These are phyloP conservation scores for Conops quadrifasciatus DNA, from an alignment of 2,888 invertebrate species.

Conservation along the genomic window DNA sequence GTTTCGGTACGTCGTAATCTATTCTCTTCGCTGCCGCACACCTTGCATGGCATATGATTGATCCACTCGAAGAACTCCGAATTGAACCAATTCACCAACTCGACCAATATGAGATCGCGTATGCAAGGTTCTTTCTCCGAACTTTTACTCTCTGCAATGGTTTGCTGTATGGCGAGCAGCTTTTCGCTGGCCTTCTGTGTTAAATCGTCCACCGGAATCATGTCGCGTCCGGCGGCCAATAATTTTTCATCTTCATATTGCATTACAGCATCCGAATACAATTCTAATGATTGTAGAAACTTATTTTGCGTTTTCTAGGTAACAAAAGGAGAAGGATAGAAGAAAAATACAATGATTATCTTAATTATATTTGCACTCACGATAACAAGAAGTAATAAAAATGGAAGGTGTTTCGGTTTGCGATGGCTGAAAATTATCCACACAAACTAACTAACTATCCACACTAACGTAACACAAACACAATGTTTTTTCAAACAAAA, in stretches of 20 bases:
- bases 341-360: neutral
- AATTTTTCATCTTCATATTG: slow-evolving; percentile 76
- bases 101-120: slow-evolving; percentile 79
- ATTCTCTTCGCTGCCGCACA: slow-evolving; percentile 71
- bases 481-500: no score
- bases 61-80: slow-evolving; percentile 92
- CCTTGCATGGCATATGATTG: slow-evolving; percentile 77
- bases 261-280: slow-evolving; percentile 70
- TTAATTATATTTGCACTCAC: no score
- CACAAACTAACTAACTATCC: no score
- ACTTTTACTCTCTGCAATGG: slow-evolving; percentile 65
- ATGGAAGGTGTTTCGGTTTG: neutral
- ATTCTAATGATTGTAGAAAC: slow-evolving; percentile 64
- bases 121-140: slow-evolving; percentile 67
- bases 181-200: slow-evolving; percentile 72
- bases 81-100: slow-evolving; percentile 92
- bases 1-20: slow-evolving; percentile 62
- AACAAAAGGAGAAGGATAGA: slow-evolving; percentile 39
- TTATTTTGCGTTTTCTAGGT: slow-evolving; percentile 58
- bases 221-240: slow-evolving; percentile 71
- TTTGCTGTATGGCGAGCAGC: slow-evolving; percentile 71
- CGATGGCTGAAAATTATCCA: no score
- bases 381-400: no score
- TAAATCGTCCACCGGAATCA: slow-evolving; percentile 75
- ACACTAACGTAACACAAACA: no score